Evolutionary conservation across 2,888 invertebrate species (phyloP).

Genomic region (Cancer borealis): DNA sequence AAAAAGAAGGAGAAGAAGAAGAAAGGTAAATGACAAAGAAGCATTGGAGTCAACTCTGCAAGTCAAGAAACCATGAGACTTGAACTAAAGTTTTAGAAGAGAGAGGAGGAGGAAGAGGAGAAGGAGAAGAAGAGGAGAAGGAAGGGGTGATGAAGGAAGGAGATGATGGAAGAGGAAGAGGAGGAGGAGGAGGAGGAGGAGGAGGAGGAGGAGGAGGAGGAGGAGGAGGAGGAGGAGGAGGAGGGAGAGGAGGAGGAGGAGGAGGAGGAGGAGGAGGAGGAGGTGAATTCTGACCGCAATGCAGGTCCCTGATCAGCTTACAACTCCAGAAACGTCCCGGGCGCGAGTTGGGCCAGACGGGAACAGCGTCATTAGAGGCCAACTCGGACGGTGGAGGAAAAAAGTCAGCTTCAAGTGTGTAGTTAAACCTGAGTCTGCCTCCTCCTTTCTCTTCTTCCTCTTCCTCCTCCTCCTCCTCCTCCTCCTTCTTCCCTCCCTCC

Average conservation of each 20-base stretch:
- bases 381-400: neutral
- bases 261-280: neutral
- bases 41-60: neutral
- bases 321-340: conserved; percentile 16
- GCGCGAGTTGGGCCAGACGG: conserved; percentile 34
- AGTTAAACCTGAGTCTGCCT: neutral
- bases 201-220: neutral
- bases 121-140: neutral
- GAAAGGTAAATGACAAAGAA: neutral
- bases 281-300: neutral
- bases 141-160: neutral
- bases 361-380: conserved; percentile 22
- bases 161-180: neutral
- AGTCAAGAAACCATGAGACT: neutral
- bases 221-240: neutral
- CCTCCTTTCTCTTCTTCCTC: neutral
- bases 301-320: conserved; percentile 23
- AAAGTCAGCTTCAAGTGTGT: conserved; percentile 33
- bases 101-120: neutral
- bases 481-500: neutral
- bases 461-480: neutral
- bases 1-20: neutral
- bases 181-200: neutral
- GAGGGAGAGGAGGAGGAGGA: neutral
- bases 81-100: neutral